These are phyloP conservation scores for Orussus abietinus DNA, from an alignment of 1,140 invertebrate genomes.

Conservation along the genomic window DNA sequence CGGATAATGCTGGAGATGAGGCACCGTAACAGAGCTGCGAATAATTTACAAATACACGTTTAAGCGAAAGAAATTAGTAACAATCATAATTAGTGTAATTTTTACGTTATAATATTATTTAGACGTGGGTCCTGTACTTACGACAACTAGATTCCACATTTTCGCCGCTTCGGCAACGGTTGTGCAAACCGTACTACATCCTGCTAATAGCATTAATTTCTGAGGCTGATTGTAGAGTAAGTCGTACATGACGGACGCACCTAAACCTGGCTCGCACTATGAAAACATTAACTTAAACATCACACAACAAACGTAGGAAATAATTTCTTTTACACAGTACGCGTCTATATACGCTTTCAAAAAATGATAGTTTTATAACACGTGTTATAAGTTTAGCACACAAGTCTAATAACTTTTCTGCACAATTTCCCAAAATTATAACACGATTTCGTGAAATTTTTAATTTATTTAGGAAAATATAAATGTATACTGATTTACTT, in stretches of 20 bases:
- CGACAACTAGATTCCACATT: constrained; percentile 99
- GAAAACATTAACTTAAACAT: constrained; percentile 11
- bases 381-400: too few species aligned
- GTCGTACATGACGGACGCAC: constrained; percentile 97
- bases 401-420: too few species aligned
- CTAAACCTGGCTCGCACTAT: constrained; percentile 96
- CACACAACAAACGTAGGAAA: constrained; percentile 1
- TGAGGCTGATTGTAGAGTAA: constrained; percentile 93
- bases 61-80: too few species aligned
- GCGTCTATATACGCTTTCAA: too few species aligned
- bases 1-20: constrained; percentile 96
- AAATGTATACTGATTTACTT: too few species aligned
- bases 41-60: too few species aligned
- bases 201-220: constrained; percentile 93
- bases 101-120: constrained; percentile 15
- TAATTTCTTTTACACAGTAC: too few species aligned
- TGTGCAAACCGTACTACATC: constrained; percentile 98
- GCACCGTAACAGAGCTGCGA: constrained; percentile 95
- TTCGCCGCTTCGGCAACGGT: constrained; percentile 98
- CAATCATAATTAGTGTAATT: constrained; percentile 13
- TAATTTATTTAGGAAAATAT: too few species aligned
- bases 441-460: too few species aligned
- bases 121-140: constrained; percentile 56
- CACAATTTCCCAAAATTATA: too few species aligned
- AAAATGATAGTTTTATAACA: too few species aligned